Percentiles rank a stretch among this genome's conserved stretches.
Conservation (phyloP, 2,888 invertebrate genomes). For the Seira sanloemensis region DNA sequence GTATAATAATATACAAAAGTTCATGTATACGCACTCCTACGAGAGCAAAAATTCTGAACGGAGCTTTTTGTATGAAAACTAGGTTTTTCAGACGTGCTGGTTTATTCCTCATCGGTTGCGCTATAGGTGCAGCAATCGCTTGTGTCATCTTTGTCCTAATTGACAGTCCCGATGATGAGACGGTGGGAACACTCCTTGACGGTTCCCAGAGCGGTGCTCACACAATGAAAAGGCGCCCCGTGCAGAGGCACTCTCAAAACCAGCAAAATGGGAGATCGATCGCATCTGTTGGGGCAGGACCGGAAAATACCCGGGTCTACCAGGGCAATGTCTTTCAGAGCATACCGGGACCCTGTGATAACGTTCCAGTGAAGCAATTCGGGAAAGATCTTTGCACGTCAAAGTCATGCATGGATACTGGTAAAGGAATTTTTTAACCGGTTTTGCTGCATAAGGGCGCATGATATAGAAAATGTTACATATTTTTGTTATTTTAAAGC, state of each 20-base stretch:
- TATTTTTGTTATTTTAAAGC: constrained; percentile 31
- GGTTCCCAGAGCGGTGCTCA: constrained; percentile 53
- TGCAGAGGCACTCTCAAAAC: not conserved
- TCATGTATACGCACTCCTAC: too few species aligned
- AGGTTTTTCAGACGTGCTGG: constrained; percentile 55
- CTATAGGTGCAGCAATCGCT: constrained; percentile 55
- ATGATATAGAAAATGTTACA: not conserved
- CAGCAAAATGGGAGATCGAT: constrained; percentile 49
- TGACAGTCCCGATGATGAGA: constrained; percentile 35
- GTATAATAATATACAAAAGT: not conserved
- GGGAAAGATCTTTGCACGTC: constrained; percentile 53
- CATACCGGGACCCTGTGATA: constrained; percentile 52
- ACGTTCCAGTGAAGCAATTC: constrained; percentile 51
- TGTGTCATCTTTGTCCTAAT: constrained; percentile 53
- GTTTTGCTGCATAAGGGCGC: too few species aligned
- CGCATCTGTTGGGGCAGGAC: constrained; percentile 42
- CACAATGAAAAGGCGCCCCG: constrained; percentile 31
- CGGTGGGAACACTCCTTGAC: constrained; percentile 27
- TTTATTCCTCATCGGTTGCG: constrained; percentile 43
- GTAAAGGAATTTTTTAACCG: constrained; percentile 25
- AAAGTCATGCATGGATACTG: constrained; percentile 47
- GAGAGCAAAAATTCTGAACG: too few species aligned
- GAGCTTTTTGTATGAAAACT: too few species aligned
- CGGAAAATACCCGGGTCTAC: constrained; percentile 34
- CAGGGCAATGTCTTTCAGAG: constrained; percentile 56